phyloP scores from a whole-genome alignment of 2,888 invertebrate genomes.

The Atrina japonica region DNA sequence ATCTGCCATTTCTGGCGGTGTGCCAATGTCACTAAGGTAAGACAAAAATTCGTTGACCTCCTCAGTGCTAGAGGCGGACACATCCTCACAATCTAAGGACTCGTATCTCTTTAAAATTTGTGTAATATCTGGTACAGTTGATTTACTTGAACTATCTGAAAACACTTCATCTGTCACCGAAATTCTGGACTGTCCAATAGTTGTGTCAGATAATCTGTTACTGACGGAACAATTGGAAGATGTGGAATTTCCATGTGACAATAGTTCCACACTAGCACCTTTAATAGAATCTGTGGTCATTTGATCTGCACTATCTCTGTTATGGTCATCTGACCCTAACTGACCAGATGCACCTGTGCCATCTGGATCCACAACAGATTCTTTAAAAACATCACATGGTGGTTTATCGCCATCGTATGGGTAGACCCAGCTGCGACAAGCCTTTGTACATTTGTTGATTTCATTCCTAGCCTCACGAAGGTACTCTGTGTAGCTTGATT shows the following conservation, averaged over 20 bases:
- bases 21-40: constrained; percentile 66
- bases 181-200: background rate
- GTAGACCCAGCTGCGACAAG: constrained; percentile 90
- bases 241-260: constrained; percentile 8
- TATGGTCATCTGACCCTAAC: background rate
- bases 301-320: background rate
- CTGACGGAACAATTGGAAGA: background rate
- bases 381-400: constrained; percentile 63
- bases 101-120: constrained; percentile 36
- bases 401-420: constrained; percentile 87
- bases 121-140: constrained; percentile 31
- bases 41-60: constrained; percentile 65
- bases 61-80: constrained; percentile 45
- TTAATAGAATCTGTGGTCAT: constrained; percentile 7
- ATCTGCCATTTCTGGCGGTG: constrained; percentile 57
- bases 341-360: background rate
- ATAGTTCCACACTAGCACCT: constrained; percentile 3
- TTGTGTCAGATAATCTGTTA: background rate
- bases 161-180: constrained; percentile 33
- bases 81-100: constrained; percentile 15
- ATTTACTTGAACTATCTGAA: constrained; percentile 13
- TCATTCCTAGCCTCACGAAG: constrained; percentile 91
- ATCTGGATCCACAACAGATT: constrained; percentile 15
- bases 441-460: constrained; percentile 87
- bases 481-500: constrained; percentile 83